Percentiles rank a stretch among this genome's conserved stretches.
These are phyloP conservation scores for Polypedilum vanderplanki DNA, from an alignment of 1,140 invertebrate genomes.

Conservation along the genomic window DNA sequence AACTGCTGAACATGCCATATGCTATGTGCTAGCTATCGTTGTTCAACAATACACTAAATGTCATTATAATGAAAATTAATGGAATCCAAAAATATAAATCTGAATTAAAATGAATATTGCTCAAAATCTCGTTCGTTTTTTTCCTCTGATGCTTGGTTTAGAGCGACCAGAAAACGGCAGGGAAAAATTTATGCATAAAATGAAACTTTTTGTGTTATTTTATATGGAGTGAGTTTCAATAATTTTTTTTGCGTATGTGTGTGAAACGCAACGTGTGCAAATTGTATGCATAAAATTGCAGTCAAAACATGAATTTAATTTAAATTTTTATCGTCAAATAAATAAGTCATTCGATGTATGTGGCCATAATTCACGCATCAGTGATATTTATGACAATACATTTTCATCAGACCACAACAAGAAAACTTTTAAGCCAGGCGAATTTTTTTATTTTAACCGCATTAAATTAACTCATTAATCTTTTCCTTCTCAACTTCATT, in stretches of 20 bases:
- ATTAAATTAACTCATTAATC: slow-evolving; percentile 19
- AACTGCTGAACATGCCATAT: slow-evolving; percentile 2
- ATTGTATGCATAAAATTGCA: background rate
- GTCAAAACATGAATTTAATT: slow-evolving; percentile 7
- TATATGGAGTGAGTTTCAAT: too few species aligned
- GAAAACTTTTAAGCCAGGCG: background rate
- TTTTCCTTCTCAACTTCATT: slow-evolving; percentile 13
- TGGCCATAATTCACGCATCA: background rate
- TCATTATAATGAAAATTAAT: slow-evolving; percentile 20
- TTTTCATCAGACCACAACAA: background rate
- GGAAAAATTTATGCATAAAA: too few species aligned
- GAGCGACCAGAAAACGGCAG: too few species aligned
- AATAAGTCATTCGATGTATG: background rate
- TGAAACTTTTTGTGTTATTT: too few species aligned
- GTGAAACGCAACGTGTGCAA: background rate
- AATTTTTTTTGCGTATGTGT: too few species aligned
- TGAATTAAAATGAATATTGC: slow-evolving; percentile 14
- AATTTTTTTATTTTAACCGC: background rate
- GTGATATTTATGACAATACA: background rate
- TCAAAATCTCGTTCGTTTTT: background rate
- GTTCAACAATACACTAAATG: slow-evolving; percentile 12
- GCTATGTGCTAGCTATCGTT: background rate
- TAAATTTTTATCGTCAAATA: slow-evolving; percentile 2
- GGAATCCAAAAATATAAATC: slow-evolving; percentile 19
- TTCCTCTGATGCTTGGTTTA: background rate